Base-by-base conservation (phyloP, 2,113 vertebrate genomes). In the Elgaria multicarinata region DNA sequence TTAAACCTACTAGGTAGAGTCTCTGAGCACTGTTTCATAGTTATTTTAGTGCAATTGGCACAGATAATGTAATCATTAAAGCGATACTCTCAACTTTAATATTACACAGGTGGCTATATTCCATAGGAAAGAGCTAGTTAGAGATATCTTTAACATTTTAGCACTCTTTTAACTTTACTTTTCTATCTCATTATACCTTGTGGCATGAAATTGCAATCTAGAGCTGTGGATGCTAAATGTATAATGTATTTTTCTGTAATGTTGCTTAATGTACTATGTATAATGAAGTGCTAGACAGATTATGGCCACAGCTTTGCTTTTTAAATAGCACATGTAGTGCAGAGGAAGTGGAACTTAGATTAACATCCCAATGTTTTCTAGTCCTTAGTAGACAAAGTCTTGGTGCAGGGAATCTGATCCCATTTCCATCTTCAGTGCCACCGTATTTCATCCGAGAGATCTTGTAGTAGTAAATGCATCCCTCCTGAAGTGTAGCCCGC, bases 141-240 rank as follows among this genome's bases (percentile, higher is more conserved):
- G 82, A 74, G 83, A 46, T 79, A n/a, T 39, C 36, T 92, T 89
- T 83, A 79, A 80, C 64, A 24, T 20, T 50, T 28, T 94, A 92
- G 88, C 74, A 94, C 79, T 85, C 66, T 6, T 26, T 92, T 55
- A 89, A 80, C 31, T 36, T 72, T 71, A 71, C 62, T 87, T 90
- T 90, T 83, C 69, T 90, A 78, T 55, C 64, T 87, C 78, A 71
- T 85, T 91, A 86, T 28, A 55, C 20, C 46, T 87, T 85, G 58
- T 69, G 77, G 53, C 67, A 74, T 89, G 87, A 93, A 89, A 91
- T 72, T 91, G 88, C 92, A 91, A 87, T 71, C 66, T 79, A 81
- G 44, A 89, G 85, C 16, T 85, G n/a, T 79, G 86, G 26, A 66
- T 71, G 64, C 90, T 79, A 69, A 87, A 82, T 28, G 72, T 67